Evolutionary conservation across 2,113 vertebrate genomes (phyloP), one percentile per base, ranked within the genome.

Genomic region (Cavia aperea): DNA sequence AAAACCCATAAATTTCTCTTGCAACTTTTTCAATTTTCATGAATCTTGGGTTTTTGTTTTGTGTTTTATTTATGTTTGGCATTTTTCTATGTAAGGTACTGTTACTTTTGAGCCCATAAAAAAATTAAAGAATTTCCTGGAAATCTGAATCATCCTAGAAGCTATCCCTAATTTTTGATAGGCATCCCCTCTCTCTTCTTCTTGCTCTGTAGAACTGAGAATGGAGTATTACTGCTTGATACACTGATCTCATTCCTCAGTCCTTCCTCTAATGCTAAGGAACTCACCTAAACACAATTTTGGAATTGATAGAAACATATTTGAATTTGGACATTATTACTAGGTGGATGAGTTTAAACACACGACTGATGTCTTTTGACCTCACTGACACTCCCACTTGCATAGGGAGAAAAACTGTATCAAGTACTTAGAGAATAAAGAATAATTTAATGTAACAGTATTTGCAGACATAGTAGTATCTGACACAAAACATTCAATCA

Each of bases 1-100:
- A 93, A 94, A 51, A 39, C 39, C 39, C 49, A 51, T 86, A 94
- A 94, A 94, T 92, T 70, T 75, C 29, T 66, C 19, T 39, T 54
- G 49, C 83, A 5, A 62, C 49, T 89, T 93, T 91, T 87, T 81
- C 77, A 51, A 6, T 83, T 89, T 84, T 39, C n/a, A 43, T 72
- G 43, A 1, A 3, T 9, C 43, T 51, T 18, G 16, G 9, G 9
- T 11, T 49, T 36, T 70, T 68, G 15, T 21, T 77, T 31, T 19
- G 39, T 68, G 23, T 19, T 77, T 73, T 56, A 56, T 56, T 56
- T 56, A 56, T 63, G 88, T 86, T 62, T 54, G 83, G 14, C 26
- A 63, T 82, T 68, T 89, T 93, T 70, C 29, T 51, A 81, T 77
- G 9, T 54, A 68, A 89, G 3, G 13, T 31, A 63, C 4, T 62